Evolutionary conservation across 2,888 invertebrate genomes (phyloP), one percentile per base, ranked within the genome.

Genomic region (Sialis fuliginosa): DNA sequence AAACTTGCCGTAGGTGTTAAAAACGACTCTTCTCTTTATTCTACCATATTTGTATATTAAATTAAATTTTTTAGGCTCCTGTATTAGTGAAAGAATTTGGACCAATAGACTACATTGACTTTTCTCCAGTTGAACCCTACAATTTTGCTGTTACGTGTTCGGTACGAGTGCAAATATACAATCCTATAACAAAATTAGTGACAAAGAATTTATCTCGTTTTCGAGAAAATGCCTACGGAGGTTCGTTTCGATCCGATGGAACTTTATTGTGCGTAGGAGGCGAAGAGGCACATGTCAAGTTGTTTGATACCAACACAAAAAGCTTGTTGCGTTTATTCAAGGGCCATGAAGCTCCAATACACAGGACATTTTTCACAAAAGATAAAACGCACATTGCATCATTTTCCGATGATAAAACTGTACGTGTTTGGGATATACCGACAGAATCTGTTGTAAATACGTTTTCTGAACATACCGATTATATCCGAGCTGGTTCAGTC

Each of bases 61-160:
- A 40, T 42, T 37, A 44, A 37, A 22, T 46, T 47, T 59, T 64
- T 56, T 60, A 86, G 92, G 72, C 77, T 48, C 90, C 92, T 31
- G 84, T 89, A 2, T 71, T 90, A 37, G 77, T 90, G 0, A 93
- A 95, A 64, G 95, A 96, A 64, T 90, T 86, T 65, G 91, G 91
- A 22, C 81, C 88, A 0, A 86, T 97, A 47, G 90, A 92, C 60
- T 83, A 87, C 58, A 76, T 96, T 40, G 86, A 92, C 61, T 90
- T 96, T 60, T 86, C 88, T 50, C 89, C 90, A 0, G 74, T 81
- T 7, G 83, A 89, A 58, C 93, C 95, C 0, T 77, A 88, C 67
- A 81, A 87, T 61, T 88, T 95, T 68, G 93, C 92, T 6, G 86
- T 91, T 12, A 92, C 96, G 47, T 90, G 87, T 60, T 92, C 93